Percentiles rank a stretch among this genome's conserved stretches.
Conservation (phyloP, 2,888 invertebrate species). For the Microctonus aethiopoides region DNA sequence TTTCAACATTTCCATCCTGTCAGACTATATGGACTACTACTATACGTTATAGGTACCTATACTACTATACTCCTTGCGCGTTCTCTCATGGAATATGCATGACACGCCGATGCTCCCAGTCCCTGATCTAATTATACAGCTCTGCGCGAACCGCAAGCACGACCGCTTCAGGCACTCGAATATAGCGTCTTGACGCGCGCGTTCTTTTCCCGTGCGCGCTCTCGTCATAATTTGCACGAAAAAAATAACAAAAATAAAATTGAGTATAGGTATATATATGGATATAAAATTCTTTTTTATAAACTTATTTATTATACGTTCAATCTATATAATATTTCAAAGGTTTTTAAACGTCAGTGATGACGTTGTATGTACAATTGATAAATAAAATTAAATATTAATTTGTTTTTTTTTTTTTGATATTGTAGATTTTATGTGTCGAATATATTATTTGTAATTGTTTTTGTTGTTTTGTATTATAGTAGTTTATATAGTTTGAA, state of each 20-base stretch:
- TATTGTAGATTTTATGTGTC: too few relatives aligned
- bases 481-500: neutral
- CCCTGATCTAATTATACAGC: constrained; percentile 64
- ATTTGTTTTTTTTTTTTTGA: too few relatives aligned
- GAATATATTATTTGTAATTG: too few relatives aligned
- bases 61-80: neutral
- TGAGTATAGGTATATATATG: too few relatives aligned
- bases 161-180: constrained; percentile 31
- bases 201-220: neutral
- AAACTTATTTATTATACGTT: neutral
- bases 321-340: neutral
- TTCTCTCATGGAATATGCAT: constrained; percentile 63
- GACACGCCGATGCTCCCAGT: constrained; percentile 62
- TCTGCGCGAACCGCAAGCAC: constrained; percentile 52
- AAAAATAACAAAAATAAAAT: neutral
- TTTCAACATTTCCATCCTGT: constrained; percentile 28
- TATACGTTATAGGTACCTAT: too few relatives aligned
- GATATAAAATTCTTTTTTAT: neutral
- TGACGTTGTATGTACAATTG: too few relatives aligned
- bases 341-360: neutral
- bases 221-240: neutral
- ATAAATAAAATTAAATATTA: too few relatives aligned
- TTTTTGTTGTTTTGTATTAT: too few relatives aligned
- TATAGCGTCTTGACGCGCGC: constrained; percentile 19
- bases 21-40: constrained; percentile 27